These are phyloP conservation scores for Neoitamus cyanurus DNA, from an alignment of 2,888 invertebrate species.

Conservation along the genomic window DNA sequence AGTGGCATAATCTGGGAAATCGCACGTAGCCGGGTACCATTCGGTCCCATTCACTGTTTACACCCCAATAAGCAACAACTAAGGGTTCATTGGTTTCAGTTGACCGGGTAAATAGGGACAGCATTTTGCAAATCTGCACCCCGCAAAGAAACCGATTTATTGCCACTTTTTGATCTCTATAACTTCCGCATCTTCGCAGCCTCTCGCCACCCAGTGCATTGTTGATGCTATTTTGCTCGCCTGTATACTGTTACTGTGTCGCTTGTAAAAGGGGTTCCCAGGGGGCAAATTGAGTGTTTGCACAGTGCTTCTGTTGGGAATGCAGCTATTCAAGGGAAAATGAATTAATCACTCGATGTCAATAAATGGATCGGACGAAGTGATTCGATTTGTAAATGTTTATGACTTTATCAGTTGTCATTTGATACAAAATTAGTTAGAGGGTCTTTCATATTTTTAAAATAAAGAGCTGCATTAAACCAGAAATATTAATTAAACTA, in stretches of 20 bases:
- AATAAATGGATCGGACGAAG: not conserved
- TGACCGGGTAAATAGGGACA: conserved; percentile 19
- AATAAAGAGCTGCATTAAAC: too few relatives aligned
- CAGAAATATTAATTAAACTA: not conserved
- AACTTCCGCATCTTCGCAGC: conserved; percentile 12
- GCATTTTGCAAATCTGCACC: conserved; percentile 30
- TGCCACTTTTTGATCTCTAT: conserved; percentile 32
- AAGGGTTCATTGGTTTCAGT: conserved; percentile 46
- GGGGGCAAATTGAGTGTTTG: not conserved
- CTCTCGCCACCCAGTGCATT: not conserved
- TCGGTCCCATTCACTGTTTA: conserved; percentile 38
- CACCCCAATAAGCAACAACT: conserved; percentile 51
- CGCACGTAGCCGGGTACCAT: conserved; percentile 39
- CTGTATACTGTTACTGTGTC: not conserved
- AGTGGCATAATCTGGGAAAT: conserved; percentile 50
- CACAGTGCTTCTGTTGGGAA: not conserved
- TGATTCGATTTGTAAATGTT: not conserved
- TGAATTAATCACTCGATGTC: not conserved
- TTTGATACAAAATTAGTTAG: too few relatives aligned
- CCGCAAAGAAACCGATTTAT: conserved; percentile 21
- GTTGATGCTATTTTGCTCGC: conserved; percentile 8
- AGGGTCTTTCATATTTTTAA: too few relatives aligned
- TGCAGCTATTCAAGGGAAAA: not conserved
- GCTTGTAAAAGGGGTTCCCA: not conserved
- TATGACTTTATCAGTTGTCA: not conserved